These are phyloP conservation scores for Lanius ludovicianus DNA, from an alignment of 2,113 vertebrate genomes.

Conservation along the genomic window DNA sequence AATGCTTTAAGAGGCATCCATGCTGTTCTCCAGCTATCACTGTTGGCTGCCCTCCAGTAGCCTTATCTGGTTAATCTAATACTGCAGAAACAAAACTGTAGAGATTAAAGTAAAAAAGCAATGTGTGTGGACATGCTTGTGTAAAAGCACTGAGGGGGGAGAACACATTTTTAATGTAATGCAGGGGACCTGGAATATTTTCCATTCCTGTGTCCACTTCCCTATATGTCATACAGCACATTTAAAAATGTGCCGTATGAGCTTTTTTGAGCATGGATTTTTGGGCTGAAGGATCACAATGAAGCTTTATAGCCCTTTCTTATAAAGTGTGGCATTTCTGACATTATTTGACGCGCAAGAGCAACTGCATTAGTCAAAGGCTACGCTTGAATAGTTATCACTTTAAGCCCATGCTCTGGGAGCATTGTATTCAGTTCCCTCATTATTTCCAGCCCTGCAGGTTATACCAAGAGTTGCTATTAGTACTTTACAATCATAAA, in stretches of 20 bases:
- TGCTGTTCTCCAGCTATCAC: background rate
- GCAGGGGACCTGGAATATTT: background rate
- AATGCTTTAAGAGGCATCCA: background rate
- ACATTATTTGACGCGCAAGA: slow-evolving; percentile 68
- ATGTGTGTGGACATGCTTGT: background rate
- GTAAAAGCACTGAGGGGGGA: background rate
- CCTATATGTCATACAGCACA: background rate
- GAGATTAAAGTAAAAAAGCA: background rate
- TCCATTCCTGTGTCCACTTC: background rate
- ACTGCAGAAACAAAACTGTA: background rate
- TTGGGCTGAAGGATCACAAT: slow-evolving; percentile 57
- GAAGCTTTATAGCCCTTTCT: slow-evolving; percentile 63
- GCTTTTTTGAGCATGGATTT: slow-evolving; percentile 11
- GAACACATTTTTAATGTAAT: background rate
- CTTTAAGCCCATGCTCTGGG: slow-evolving; percentile 65
- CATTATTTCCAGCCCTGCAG: slow-evolving; percentile 72
- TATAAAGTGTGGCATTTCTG: slow-evolving; percentile 69
- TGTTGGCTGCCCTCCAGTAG: slow-evolving; percentile 8
- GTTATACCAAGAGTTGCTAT: slow-evolving; percentile 60
- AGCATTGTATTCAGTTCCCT: slow-evolving; percentile 56
- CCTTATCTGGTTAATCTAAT: background rate
- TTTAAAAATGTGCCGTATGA: background rate
- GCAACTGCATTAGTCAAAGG: slow-evolving; percentile 68
- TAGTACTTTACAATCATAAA: slow-evolving; percentile 53
- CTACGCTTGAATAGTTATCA: slow-evolving; percentile 65